Conservation (phyloP, 1,140 invertebrate genomes). For the Drosophila grimshawi region DNA sequence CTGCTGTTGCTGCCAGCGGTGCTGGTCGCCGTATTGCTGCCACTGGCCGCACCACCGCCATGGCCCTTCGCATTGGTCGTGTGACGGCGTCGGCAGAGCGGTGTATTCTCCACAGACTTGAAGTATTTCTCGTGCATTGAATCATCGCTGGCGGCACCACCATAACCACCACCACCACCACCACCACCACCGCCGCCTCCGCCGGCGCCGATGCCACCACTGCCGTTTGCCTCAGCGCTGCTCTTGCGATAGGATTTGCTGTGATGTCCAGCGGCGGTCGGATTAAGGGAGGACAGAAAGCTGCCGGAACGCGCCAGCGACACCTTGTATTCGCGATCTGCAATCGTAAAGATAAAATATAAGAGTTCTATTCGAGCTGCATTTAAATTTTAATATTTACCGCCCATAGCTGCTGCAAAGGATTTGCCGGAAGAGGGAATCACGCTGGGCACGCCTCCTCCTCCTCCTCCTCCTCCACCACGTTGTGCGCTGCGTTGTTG, state of each 20-base stretch:
- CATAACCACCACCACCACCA: conserved; percentile 70
- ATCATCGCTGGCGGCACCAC: conserved; percentile 87
- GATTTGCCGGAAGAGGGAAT: conserved; percentile 51
- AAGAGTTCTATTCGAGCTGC: background rate
- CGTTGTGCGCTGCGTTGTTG: conserved; percentile 66
- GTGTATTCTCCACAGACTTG: conserved; percentile 87
- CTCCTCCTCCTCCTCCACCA: conserved; percentile 19
- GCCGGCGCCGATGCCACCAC: conserved; percentile 83
- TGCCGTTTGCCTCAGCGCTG: conserved; percentile 84
- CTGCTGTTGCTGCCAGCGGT: conserved; percentile 73
- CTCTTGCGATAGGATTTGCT: conserved; percentile 80
- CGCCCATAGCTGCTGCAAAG: conserved; percentile 50
- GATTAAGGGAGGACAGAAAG: conserved; percentile 88
- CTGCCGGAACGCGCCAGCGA: conserved; percentile 89
- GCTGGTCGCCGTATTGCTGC: conserved; percentile 72
- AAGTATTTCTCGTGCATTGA: conserved; percentile 94
- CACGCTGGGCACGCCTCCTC: conserved; percentile 13
- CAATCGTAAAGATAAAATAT: background rate
- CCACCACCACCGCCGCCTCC: conserved; percentile 85
- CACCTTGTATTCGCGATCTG: conserved; percentile 82
- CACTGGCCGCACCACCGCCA: conserved; percentile 56
- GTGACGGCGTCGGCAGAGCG: conserved; percentile 85
- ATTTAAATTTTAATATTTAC: conserved; percentile 9
- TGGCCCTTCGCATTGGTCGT: conserved; percentile 71
- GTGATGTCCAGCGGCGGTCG: conserved; percentile 81